These are phyloP conservation scores for Micronycteris hirsuta DNA, from an alignment of 2,113 vertebrate species.

Conservation along the genomic window DNA sequence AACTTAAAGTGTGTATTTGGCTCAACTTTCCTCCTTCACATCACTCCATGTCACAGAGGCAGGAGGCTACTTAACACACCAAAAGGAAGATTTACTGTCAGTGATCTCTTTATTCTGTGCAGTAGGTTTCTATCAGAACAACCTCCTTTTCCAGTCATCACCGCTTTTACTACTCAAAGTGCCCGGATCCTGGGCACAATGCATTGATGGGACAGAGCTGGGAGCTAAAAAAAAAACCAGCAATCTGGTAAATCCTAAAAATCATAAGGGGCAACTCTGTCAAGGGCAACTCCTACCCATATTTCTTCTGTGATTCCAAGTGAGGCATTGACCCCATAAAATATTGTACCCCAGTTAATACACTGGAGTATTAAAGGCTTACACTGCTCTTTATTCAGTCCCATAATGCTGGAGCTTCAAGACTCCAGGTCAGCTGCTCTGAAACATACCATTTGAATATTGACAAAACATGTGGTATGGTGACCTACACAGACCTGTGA, in stretches of 20 bases:
- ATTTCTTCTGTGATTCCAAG: neutral
- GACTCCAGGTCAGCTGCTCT: neutral
- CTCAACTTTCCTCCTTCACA: neutral
- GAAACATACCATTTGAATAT: neutral
- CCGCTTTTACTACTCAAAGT: neutral
- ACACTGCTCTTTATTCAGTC: neutral
- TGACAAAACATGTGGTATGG: neutral
- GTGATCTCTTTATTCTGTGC: neutral
- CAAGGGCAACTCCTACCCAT: neutral
- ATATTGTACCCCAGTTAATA: neutral
- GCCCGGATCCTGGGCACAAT: neutral
- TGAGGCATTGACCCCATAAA: neutral
- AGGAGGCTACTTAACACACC: neutral
- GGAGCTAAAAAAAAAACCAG: neutral
- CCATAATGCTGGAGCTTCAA: neutral
- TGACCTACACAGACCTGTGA: neutral
- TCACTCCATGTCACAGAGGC: neutral
- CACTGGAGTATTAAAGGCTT: neutral
- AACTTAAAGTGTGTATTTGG: neutral
- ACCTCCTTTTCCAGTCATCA: neutral
- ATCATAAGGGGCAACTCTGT: neutral
- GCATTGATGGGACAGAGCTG: neutral
- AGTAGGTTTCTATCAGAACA: neutral
- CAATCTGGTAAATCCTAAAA: neutral
- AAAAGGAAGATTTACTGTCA: neutral